Evolutionary conservation across 1,140 invertebrate genomes (phyloP), one percentile per base, ranked within the genome.

Genomic region (Lerema accius): DNA sequence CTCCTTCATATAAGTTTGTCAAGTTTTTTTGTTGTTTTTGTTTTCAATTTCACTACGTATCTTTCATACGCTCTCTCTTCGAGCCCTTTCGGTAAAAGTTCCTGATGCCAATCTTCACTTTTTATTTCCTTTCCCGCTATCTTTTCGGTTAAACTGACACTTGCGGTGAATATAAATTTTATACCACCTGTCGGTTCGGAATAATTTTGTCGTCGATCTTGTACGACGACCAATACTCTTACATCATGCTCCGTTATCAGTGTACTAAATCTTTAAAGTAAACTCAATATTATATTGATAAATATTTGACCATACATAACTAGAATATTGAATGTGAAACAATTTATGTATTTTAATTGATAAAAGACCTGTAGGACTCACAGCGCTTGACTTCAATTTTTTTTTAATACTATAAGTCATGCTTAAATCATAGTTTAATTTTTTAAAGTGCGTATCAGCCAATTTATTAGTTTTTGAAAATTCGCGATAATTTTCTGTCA

Each of bases 71-170:
- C 40, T 56, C 51, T 43, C 51, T 49, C n/a, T 15, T 46, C 35
- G 19, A 28, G 46, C 35, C 59, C 60, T 35, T 62, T 39, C 35
- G 60, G 26, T 42, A 62, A 62, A 48, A 43, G 48, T 32, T 28
- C 48, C 14, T 62, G 59, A 62, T 62, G 48, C 26, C 59, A 62
- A 53, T 53, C 48, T 28, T 32, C 19, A 28, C 15, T 51, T 61
- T 50, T 49, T 48, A 50, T 62, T 50, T 43, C 39, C 15, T 51
- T 62, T 17, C 13, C 19, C 9, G 13, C 35, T 9, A 32, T n/a
- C 17, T 61, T 49, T 50, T 19, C 37, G 17, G 15, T 15, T 23
- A 19, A 40, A 23, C 10, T 51, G 32, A 39, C 26, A 49, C 23
- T 28, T 49, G 2, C 35, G n/a, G n/a, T 1, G 9, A 32, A 3